Percentiles rank a stretch among this genome's conserved stretches.
Evolutionary conservation across 2,888 invertebrate genomes (phyloP).

Genomic region (Harpagoxenus sublaevis): DNA sequence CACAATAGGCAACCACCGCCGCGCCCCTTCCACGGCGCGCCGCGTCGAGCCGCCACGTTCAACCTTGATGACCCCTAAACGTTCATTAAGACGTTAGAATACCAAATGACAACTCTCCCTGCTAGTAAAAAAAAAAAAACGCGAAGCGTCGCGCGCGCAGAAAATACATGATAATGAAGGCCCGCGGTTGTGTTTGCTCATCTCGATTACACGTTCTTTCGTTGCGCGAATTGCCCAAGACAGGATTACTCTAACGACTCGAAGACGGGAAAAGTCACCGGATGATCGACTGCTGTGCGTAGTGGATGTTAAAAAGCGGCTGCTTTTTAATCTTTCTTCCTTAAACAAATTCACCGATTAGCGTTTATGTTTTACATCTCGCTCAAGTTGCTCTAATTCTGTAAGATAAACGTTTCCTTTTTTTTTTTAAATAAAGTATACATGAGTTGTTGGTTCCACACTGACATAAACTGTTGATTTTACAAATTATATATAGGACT

Average conservation of each 20-base stretch:
- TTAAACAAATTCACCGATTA: neutral
- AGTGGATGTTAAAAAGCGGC: neutral
- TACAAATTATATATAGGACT: neutral
- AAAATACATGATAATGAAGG: constrained; percentile 25
- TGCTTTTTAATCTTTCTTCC: neutral
- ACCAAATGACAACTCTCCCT: constrained; percentile 26
- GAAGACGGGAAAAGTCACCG: neutral
- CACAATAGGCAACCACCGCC: constrained; percentile 80
- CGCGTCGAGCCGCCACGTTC: constrained; percentile 58
- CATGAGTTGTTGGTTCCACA: neutral
- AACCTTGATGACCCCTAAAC: constrained; percentile 82
- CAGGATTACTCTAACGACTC: constrained; percentile 13
- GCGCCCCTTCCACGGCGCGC: constrained; percentile 71
- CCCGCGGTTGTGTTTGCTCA: constrained; percentile 38
- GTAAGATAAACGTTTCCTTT: neutral
- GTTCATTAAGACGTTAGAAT: constrained; percentile 50
- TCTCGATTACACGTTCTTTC: constrained; percentile 32
- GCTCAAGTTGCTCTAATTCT: neutral
- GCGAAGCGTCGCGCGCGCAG: neutral
- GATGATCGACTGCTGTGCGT: neutral
- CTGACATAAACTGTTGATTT: neutral
- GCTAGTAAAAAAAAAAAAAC: constrained; percentile 11
- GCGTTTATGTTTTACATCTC: neutral
- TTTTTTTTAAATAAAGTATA: neutral
- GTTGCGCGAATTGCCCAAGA: constrained; percentile 19